Evolutionary conservation across 1,140 invertebrate species (phyloP).

Genomic region (Cydia splendana): DNA sequence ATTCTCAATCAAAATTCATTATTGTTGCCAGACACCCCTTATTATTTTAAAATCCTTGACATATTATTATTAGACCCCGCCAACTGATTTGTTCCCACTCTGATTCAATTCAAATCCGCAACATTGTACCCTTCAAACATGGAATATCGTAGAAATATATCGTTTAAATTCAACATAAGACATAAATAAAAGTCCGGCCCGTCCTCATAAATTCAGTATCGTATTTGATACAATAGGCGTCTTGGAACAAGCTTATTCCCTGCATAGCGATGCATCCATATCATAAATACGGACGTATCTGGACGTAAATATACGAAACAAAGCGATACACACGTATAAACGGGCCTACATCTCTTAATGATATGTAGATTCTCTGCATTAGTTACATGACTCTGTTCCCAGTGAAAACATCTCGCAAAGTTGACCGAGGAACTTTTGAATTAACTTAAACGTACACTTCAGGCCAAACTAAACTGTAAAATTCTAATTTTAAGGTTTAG

Average conservation of each 20-base stretch:
- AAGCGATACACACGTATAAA: slow-evolving; percentile 77
- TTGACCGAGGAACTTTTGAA: slow-evolving; percentile 38
- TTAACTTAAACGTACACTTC: slow-evolving; percentile 36
- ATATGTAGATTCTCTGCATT: slow-evolving; percentile 79
- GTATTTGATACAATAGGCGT: slow-evolving; percentile 67
- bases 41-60: not conserved
- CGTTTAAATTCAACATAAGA: slow-evolving; percentile 31
- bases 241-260: slow-evolving; percentile 61
- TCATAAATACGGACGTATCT: slow-evolving; percentile 72
- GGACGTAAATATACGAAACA: slow-evolving; percentile 76
- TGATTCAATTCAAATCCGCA: slow-evolving; percentile 13
- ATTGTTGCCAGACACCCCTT: not conserved
- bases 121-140: slow-evolving; percentile 16
- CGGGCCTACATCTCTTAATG: slow-evolving; percentile 78
- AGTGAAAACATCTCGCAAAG: slow-evolving; percentile 75
- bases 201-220: slow-evolving; percentile 45
- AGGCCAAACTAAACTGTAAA: slow-evolving; percentile 42
- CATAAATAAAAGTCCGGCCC: slow-evolving; percentile 32
- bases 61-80: slow-evolving; percentile 6
- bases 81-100: slow-evolving; percentile 7
- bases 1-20: not conserved
- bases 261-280: slow-evolving; percentile 59
- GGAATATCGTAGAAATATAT: slow-evolving; percentile 35
- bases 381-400: slow-evolving; percentile 78
- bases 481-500: slow-evolving; percentile 38